A percentile compares a stretch with the other conserved stretches of the same genome.
Conservation (phyloP, 1,140 invertebrate genomes). For the Zaprionus africanus region DNA sequence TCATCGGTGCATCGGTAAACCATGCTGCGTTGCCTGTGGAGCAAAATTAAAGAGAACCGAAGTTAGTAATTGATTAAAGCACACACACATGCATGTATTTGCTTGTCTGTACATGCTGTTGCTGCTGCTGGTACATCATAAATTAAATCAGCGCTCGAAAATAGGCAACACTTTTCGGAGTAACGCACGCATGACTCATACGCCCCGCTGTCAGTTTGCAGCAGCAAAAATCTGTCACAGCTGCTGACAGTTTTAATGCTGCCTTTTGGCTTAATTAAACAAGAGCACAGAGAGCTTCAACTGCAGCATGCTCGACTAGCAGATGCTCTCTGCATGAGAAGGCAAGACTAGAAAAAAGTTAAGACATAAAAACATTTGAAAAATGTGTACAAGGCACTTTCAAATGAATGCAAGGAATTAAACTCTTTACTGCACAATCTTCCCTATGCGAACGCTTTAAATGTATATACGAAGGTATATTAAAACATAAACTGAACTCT, state of each 20-base stretch:
- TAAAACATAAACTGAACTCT: background rate
- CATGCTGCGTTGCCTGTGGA: conserved; percentile 49
- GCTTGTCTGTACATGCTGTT: too few relatives aligned
- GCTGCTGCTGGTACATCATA: conserved; percentile 17
- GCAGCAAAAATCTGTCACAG: conserved; percentile 35
- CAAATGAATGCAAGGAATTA: too few relatives aligned
- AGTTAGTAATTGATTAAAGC: conserved; percentile 35
- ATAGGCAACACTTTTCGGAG: conserved; percentile 35
- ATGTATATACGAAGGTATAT: background rate
- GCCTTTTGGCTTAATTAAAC: conserved; percentile 68
- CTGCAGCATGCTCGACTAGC: background rate
- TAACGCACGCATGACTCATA: conserved; percentile 28
- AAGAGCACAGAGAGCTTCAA: background rate
- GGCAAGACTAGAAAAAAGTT: too few relatives aligned
- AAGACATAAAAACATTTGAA: too few relatives aligned
- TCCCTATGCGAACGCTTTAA: background rate
- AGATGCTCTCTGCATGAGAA: background rate
- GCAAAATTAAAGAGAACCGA: conserved; percentile 20
- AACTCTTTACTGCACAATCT: background rate
- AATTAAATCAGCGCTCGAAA: conserved; percentile 47
- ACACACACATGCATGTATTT: background rate
- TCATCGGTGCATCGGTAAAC: conserved; percentile 48
- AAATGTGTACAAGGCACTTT: too few relatives aligned
- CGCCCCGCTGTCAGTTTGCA: conserved; percentile 12
- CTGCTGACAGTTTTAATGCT: conserved; percentile 46